Evolutionary conservation across 2,888 invertebrate genomes (phyloP).

Genomic region (Stictocephala bisonia): DNA sequence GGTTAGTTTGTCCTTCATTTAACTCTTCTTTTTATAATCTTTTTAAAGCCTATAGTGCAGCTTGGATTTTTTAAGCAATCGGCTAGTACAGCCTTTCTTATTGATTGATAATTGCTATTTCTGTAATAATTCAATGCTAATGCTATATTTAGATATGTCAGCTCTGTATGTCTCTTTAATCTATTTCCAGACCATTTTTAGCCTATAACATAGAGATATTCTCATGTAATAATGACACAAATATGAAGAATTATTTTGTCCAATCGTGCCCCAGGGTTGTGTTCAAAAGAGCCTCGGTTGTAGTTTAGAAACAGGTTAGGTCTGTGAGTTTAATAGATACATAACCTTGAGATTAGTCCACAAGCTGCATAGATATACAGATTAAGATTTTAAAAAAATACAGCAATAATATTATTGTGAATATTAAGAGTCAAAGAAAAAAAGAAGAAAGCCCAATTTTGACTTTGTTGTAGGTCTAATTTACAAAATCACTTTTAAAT

Average conservation of each 20-base stretch:
- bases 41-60: too few relatives aligned
- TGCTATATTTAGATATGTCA: slow-evolving; percentile 22
- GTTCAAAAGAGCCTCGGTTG: slow-evolving; percentile 22
- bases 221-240: neutral
- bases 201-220: neutral
- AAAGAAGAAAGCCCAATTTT: too few relatives aligned
- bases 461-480: slow-evolving; percentile 6
- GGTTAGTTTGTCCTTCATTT: too few relatives aligned
- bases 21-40: slow-evolving; percentile 20
- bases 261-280: slow-evolving; percentile 32
- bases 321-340: neutral
- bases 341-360: slow-evolving; percentile 4
- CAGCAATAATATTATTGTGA: neutral
- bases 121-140: too few relatives aligned
- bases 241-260: slow-evolving; percentile 14
- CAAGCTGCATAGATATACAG: neutral
- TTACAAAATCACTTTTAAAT: slow-evolving; percentile 16
- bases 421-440: neutral
- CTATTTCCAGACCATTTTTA: slow-evolving; percentile 29
- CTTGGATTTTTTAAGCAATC: slow-evolving; percentile 9
- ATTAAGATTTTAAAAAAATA: slow-evolving; percentile 2
- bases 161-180: slow-evolving; percentile 5
- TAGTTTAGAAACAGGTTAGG: neutral
- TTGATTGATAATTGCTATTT: slow-evolving; percentile 6
- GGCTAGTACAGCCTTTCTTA: neutral